A percentile compares a stretch with the other conserved stretches of the same genome.
phyloP scores from a whole-genome alignment of 1,140 invertebrate species.

The Battus philenor region DNA sequence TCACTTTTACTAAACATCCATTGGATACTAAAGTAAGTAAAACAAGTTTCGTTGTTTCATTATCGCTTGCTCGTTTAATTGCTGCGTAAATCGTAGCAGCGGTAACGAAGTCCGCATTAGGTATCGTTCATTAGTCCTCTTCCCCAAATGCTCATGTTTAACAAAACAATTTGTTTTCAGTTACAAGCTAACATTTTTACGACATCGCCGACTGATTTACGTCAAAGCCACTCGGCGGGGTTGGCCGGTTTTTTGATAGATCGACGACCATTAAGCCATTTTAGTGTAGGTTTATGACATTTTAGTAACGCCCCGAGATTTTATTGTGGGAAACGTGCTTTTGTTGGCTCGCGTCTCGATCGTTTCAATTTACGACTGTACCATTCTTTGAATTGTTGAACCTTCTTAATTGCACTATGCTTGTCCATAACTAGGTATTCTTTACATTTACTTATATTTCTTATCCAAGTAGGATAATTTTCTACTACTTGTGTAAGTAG shows the following conservation, averaged over 20 bases:
- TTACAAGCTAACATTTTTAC: slow-evolving; percentile 17
- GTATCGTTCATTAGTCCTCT: neutral
- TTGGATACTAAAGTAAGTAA: no score
- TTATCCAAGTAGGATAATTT: no score
- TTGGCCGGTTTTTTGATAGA: slow-evolving; percentile 16
- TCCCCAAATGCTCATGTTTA: slow-evolving; percentile 2
- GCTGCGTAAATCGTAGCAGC: no score
- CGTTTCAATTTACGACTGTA: slow-evolving; percentile 13
- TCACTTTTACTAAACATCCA: no score
- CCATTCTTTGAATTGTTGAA: slow-evolving; percentile 17
- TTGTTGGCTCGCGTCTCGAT: neutral
- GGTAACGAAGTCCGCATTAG: neutral
- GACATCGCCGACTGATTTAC: slow-evolving; percentile 18
- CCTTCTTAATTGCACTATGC: no score
- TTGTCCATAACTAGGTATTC: no score
- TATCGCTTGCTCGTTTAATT: no score
- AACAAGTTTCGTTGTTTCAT: no score
- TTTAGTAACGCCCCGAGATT: slow-evolving; percentile 13
- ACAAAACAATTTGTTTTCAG: slow-evolving; percentile 7
- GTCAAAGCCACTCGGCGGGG: slow-evolving; percentile 11
- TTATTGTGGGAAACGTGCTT: slow-evolving; percentile 14
- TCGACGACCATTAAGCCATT: slow-evolving; percentile 11
- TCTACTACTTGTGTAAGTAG: no score
- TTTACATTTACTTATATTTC: no score
- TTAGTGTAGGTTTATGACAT: slow-evolving; percentile 15